Conservation (phyloP, 2,888 invertebrate genomes). For the Orchesellides sinensis region DNA sequence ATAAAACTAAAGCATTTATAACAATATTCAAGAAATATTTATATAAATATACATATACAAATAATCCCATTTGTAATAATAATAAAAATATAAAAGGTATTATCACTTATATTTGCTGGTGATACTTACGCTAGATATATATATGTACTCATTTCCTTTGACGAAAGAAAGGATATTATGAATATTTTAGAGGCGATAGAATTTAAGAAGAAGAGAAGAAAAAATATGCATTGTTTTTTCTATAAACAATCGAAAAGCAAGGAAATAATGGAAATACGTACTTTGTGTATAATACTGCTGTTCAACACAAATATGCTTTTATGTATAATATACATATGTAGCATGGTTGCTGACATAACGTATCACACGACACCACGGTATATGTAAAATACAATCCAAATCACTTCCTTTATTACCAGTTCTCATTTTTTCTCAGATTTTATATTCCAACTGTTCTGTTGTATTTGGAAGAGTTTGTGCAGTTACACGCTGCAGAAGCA, state of each 20-base stretch:
- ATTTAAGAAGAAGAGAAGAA: slow-evolving; percentile 12
- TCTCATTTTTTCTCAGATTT: background rate
- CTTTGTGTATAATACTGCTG: too few relatives aligned
- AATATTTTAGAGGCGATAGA: slow-evolving; percentile 25
- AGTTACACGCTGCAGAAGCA: background rate
- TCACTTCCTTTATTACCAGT: background rate
- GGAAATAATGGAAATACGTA: slow-evolving; percentile 15
- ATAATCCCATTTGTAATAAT: background rate
- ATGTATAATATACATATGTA: background rate
- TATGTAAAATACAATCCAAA: background rate
- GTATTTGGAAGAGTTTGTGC: background rate
- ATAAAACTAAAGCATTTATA: background rate
- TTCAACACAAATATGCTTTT: too few relatives aligned
- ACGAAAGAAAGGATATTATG: slow-evolving; percentile 7
- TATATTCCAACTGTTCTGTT: background rate
- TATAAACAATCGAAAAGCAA: slow-evolving; percentile 26
- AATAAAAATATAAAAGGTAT: slow-evolving; percentile 14
- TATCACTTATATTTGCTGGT: background rate
- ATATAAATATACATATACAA: slow-evolving; percentile 14
- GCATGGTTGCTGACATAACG: background rate
- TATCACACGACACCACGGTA: background rate
- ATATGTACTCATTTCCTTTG: background rate
- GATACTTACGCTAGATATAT: slow-evolving; percentile 5
- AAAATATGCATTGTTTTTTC: background rate
- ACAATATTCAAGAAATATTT: slow-evolving; percentile 40